Evolutionary conservation across 2,888 invertebrate genomes (phyloP), one percentile per base, ranked within the genome.

Genomic region (Orchesella flavescens): DNA sequence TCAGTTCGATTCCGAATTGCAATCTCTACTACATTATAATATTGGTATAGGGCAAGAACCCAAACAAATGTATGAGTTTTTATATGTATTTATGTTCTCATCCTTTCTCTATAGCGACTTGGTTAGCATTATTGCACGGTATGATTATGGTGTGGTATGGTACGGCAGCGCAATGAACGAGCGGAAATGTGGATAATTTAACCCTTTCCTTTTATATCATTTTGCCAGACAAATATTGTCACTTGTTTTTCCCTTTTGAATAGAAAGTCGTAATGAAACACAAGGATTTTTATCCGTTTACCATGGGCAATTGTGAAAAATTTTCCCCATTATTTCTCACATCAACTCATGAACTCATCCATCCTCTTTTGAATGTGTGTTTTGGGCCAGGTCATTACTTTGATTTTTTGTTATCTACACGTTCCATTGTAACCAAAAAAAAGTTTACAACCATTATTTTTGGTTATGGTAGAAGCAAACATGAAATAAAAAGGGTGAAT

Each of bases 31-130:
- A 46, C 21, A 49, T 24, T 59, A 24, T 55, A 61, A 44, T n/a
- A 55, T 73, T 80, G 73, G 73, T 44, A 21, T 74, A 80, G 80
- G 80, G 12, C 80, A 80, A 49, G 80, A 66, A 65, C 73, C 34
- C 73, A 74, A 80, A 80, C 74, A 80, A 66, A 79, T 63, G 9
- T 21, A 24, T 43, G 57, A 44, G 53, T 5, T 53, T 5, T 53
- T 53, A 5, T n/a, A 53, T 17, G 53, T 5, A 5, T 5, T 53
- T 53, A 5, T n/a, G 10, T 17, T 53, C 53, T 10, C 53, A 53
- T 34, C 7, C 34, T n/a, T 34, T 34, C 34, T n/a, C 15, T 63
- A 34, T 21, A 65, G 17, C 43, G 34, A 34, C 34, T 4, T 34
- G 34, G 34, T 2, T 34, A 7, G 7, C 34, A 34, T 34, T 13